phyloP scores from a whole-genome alignment of 2,113 vertebrate genomes.

The Abramis brama region DNA sequence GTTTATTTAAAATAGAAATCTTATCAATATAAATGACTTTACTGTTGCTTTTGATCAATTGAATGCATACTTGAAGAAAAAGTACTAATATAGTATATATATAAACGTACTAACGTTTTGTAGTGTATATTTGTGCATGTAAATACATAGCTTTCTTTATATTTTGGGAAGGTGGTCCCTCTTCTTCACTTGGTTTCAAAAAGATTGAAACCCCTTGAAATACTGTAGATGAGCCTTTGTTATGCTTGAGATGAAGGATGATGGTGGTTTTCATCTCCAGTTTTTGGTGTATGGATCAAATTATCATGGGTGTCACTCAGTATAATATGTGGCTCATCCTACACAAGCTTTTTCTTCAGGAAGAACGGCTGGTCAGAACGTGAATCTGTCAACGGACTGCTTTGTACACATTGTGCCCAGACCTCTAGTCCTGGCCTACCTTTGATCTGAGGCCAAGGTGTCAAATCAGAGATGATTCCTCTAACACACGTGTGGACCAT shows the following conservation, averaged over 20 bases:
- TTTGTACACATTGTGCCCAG: constrained; percentile 55
- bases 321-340: constrained; percentile 40
- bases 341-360: constrained; percentile 61
- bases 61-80: background rate
- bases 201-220: background rate
- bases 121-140: background rate
- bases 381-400: constrained; percentile 55
- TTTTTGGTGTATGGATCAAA: constrained; percentile 51
- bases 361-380: constrained; percentile 65
- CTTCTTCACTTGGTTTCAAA: background rate
- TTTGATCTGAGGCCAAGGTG: constrained; percentile 70
- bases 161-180: background rate
- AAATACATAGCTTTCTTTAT: background rate
- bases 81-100: background rate
- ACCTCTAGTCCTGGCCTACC: constrained; percentile 41
- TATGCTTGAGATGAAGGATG: constrained; percentile 19
- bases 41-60: background rate
- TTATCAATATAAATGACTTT: background rate
- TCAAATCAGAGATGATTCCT: constrained; percentile 62
- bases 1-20: background rate
- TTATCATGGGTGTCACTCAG: constrained; percentile 43
- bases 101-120: too few species aligned
- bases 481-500: constrained; percentile 62
- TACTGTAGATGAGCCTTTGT: background rate
- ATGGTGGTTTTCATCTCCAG: constrained; percentile 28